These are phyloP conservation scores for Cheilosia grossa DNA, from an alignment of 2,888 invertebrate species.

Conservation along the genomic window DNA sequence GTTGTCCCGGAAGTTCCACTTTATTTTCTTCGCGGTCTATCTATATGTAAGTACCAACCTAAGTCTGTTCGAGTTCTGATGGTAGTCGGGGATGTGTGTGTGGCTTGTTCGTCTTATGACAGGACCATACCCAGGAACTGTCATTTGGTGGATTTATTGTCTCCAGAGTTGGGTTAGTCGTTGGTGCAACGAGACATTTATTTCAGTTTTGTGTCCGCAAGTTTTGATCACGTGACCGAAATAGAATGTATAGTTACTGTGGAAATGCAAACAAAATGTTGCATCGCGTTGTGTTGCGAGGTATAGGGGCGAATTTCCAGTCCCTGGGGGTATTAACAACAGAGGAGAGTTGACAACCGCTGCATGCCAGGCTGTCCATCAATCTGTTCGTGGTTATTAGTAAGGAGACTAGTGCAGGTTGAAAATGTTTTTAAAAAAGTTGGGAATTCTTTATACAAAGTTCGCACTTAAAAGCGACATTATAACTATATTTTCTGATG, in stretches of 20 bases:
- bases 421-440: no score
- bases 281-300: background rate
- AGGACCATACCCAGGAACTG: constrained; percentile 46
- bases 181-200: constrained; percentile 36
- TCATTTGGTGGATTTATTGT: constrained; percentile 66
- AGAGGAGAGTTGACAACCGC: no score
- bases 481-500: no score
- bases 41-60: background rate
- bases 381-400: no score
- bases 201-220: constrained; percentile 40
- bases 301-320: no score
- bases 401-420: no score
- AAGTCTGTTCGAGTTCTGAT: background rate
- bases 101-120: constrained; percentile 38
- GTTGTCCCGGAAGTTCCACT: constrained; percentile 46
- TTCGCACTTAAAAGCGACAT: no score
- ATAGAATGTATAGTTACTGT: constrained; percentile 27
- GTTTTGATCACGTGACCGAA: constrained; percentile 51
- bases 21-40: constrained; percentile 3
- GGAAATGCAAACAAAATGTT: constrained; percentile 28
- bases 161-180: constrained; percentile 9
- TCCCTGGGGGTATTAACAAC: no score
- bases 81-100: constrained; percentile 16
- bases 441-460: no score
- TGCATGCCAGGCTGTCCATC: no score